Evolutionary conservation across 2,888 invertebrate genomes (phyloP), one percentile per base, ranked within the genome.

Genomic region (Agrochola lota): DNA sequence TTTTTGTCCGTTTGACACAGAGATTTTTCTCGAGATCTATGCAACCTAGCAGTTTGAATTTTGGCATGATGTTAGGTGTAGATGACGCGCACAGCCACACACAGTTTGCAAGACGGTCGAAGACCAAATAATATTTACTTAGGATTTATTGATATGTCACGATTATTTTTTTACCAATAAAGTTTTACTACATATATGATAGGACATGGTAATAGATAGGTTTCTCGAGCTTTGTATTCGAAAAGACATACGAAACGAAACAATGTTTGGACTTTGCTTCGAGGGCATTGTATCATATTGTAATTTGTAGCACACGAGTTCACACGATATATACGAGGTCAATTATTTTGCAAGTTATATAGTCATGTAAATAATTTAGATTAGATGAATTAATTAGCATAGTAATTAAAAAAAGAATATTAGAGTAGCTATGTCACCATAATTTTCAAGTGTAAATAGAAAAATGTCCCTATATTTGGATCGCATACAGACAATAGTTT

Each of bases 281-380:
- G 52, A 9, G 35, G 26, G 30, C 23, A 55, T 7, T 26, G 0
- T 40, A 23, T 49, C 12, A 9, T 62, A 77, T 60, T 77, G 35
- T 73, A 72, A 72, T 81, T 77, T 73, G 35, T 55, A 55, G 26
- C 23, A 40, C 26, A 46, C 3, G 17, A 81, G 46, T 74, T 74
- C 73, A 73, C 62, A 72, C 69, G 17, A n/a, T n/a, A 60, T n/a
- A 60, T 15, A 55, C 43, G 63, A 81, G 55, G 74, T 81, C 12
- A 62, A 26, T 72, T 63, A 40, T 63, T 78, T 46, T 62, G 3
- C 30, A 60, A 60, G n/a, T 60, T 52, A 20, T 11, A 17, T 15
- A 49, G 46, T 49, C 40, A 52, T 72, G 46, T 57, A n/a, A 2
- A 43, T 77, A 52, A 43, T 55, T 17, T 52, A 46, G 35, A 35